Base-by-base conservation (phyloP, 2,888 invertebrate genomes). In the Morpho achilles region DNA sequence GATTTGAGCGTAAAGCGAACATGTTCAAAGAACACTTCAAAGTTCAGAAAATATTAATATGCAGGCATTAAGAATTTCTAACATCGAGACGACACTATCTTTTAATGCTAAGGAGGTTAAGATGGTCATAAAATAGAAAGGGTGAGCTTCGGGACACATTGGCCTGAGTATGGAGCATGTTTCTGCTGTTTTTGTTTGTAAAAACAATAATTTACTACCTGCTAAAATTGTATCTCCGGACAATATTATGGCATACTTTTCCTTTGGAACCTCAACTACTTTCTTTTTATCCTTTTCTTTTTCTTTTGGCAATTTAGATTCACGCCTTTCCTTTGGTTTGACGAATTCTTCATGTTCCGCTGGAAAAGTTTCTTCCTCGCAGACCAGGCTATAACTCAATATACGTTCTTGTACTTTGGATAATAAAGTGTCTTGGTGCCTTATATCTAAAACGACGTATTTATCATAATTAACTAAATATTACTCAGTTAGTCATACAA, bases 351-450 rank as follows among this genome's bases (percentile, higher is more conserved):
- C 61, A n/a, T 51, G 32, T 43, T 49, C 52, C 8, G 22, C 10
- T 1, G 16, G 47, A 7, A 49, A 10, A 41, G 50, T 46, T 9
- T 59, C 61, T 54, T 54, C 48, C n/a, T 56, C 53, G 32, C 42
- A 23, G 7, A 8, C 7, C 8, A 46, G 22, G 5, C 50, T 63
- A 7, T 62, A 59, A n/a, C 72, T 73, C 7, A 86, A 61, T 50
- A 80, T 75, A 0, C 62, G 58, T 61, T 84, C 73, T 61, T 73
- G 75, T 2, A 89, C 78, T 1, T 74, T 61, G 40, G 71, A 70
- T 4, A 88, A 59, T 50, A 76, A 71, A 46, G 80, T 73, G 58
- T 87, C 87, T 75, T 86, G 87, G 52, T 86, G 85, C 54, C 87
- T 77, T 45, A 79, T 62, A 64, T 87, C 88, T 88, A 58, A 22